Conservation (phyloP, 2,113 vertebrate species). For the Podarcis muralis region DNA sequence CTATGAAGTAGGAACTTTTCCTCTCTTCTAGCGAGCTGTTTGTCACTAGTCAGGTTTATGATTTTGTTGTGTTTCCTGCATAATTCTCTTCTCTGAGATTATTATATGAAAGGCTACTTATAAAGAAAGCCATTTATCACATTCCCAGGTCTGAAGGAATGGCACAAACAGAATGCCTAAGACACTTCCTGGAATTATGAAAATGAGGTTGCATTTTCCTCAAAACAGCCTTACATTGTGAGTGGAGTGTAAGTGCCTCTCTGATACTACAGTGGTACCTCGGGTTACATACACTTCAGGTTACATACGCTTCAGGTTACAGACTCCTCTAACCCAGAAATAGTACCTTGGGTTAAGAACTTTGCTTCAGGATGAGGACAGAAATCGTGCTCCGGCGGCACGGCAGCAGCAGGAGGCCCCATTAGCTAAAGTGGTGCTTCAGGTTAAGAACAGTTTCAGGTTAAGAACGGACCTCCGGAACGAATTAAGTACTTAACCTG, state of each 20-base stretch:
- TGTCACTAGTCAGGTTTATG: background rate
- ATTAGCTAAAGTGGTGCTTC: too few species aligned
- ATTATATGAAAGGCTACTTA: background rate
- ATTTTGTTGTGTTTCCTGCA: background rate
- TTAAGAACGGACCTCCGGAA: too few species aligned
- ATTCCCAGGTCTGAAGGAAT: background rate
- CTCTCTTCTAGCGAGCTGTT: background rate
- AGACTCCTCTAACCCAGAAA: too few species aligned
- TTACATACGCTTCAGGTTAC: too few species aligned
- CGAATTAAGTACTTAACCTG: too few species aligned
- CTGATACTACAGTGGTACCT: background rate
- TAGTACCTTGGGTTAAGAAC: too few species aligned
- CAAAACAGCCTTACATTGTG: background rate
- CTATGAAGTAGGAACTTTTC: background rate
- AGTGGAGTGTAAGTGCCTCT: background rate
- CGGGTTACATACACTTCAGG: too few species aligned
- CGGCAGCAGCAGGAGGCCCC: too few species aligned
- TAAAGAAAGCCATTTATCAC: background rate
- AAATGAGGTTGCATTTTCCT: background rate
- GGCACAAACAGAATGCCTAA: background rate
- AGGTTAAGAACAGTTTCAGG: too few species aligned
- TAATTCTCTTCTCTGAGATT: background rate
- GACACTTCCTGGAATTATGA: background rate
- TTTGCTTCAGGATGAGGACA: too few species aligned
- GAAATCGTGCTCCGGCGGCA: too few species aligned